These are phyloP conservation scores for Characodon lateralis DNA, from an alignment of 2,797 vertebrate species.

Conservation along the genomic window DNA sequence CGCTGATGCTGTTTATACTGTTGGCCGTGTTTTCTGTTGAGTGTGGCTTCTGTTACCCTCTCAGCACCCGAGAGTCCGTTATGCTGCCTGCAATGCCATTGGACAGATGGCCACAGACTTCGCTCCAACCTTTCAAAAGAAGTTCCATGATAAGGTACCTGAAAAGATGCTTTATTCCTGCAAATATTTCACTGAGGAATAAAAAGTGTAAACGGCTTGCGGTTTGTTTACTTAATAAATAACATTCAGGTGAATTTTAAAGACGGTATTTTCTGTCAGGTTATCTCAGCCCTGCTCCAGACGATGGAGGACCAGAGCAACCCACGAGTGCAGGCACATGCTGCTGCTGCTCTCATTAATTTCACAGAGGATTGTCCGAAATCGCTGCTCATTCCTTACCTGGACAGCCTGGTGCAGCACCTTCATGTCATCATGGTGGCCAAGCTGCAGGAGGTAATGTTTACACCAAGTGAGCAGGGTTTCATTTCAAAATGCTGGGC, in stretches of 20 bases:
- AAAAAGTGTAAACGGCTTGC: neutral
- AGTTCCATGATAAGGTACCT: constrained; percentile 96
- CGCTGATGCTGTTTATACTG: too few species aligned
- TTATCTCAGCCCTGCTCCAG: constrained; percentile 92
- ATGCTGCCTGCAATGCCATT: constrained; percentile 96
- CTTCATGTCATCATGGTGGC: constrained; percentile 97
- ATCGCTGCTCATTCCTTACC: constrained; percentile 90
- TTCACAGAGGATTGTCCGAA: constrained; percentile 99
- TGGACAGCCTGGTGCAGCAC: constrained; percentile 94
- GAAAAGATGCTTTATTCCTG: too few species aligned
- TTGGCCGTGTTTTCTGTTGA: constrained; percentile 3
- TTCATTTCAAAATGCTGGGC: neutral
- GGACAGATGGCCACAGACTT: constrained; percentile 99
- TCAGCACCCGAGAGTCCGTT: constrained; percentile 97
- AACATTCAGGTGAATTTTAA: neutral
- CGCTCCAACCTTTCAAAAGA: constrained; percentile 98
- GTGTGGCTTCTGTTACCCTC: constrained; percentile 9
- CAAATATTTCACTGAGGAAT: neutral
- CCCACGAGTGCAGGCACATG: constrained; percentile 96
- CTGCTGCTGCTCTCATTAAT: constrained; percentile 96
- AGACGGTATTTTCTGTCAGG: constrained; percentile 70
- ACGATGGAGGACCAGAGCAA: constrained; percentile 98
- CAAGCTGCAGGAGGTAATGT: constrained; percentile 86
- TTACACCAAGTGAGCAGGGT: accelerated
- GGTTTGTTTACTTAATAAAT: neutral